Evolutionary conservation across 35 echinoderm and acorn worm genomes (phyloP).

Genomic region (Ophioderma brevispina): DNA sequence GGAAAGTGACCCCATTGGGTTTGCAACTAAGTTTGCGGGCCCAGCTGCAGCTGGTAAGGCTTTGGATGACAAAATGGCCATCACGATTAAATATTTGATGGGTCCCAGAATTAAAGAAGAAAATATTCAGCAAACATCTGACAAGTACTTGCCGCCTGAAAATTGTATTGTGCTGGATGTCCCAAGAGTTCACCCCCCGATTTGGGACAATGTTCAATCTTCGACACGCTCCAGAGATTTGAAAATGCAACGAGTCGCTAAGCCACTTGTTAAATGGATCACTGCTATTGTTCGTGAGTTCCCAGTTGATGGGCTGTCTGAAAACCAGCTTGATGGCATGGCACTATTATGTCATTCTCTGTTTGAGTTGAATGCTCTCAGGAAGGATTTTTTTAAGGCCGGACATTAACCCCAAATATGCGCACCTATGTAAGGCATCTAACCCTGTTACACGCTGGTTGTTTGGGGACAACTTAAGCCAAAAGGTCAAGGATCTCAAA

Average conservation of each 20-base stretch:
- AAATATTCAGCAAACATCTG: background rate
- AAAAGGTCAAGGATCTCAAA: background rate
- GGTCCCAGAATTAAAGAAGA: constrained; percentile 3
- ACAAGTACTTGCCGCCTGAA: constrained; percentile 24
- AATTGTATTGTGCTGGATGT: constrained; percentile 7
- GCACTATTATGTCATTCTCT: too few relatives aligned
- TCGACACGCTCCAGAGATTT: background rate
- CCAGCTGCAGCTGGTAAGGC: background rate
- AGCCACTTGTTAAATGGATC: background rate
- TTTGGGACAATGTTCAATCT: constrained; percentile 7
- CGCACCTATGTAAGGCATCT: constrained; percentile 8
- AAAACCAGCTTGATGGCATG: too few relatives aligned
- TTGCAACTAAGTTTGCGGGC: background rate
- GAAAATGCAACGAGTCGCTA: background rate
- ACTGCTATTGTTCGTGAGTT: background rate
- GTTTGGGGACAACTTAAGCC: background rate
- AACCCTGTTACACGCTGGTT: too few relatives aligned
- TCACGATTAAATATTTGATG: too few relatives aligned
- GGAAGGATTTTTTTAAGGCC: background rate
- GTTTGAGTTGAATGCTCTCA: background rate
- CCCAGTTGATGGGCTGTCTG: too few relatives aligned
- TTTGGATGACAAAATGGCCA: constrained; percentile 12
- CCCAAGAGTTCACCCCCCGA: constrained; percentile 16
- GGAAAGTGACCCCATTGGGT: too few relatives aligned
- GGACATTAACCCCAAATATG: too few relatives aligned